Conservation (phyloP, 2,797 vertebrate genomes). For the Fundulus diaphanus region DNA sequence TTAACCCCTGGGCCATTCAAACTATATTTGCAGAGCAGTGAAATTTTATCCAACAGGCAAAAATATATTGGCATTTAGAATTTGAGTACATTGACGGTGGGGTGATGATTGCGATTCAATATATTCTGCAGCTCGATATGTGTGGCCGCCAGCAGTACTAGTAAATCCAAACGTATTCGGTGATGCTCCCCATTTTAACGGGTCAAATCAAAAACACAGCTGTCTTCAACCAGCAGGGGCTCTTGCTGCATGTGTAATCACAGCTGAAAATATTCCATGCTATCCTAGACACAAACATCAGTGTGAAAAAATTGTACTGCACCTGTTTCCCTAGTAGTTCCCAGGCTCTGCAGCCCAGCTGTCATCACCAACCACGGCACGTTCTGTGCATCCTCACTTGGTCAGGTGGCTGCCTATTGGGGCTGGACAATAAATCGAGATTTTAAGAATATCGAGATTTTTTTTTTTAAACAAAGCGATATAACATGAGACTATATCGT, state of each 20-base stretch:
- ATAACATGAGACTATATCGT: too few species aligned
- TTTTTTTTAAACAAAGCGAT: too few species aligned
- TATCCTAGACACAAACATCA: too few species aligned
- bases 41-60: not conserved
- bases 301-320: too few species aligned
- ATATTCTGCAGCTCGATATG: not conserved
- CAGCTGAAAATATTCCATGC: too few species aligned
- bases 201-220: too few species aligned
- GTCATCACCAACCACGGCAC: not conserved
- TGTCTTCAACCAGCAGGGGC: too few species aligned
- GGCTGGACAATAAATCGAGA: too few species aligned
- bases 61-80: not conserved
- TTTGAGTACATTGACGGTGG: not conserved
- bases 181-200: too few species aligned
- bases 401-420: not conserved
- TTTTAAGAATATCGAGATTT: too few species aligned
- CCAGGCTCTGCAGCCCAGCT: not conserved
- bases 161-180: not conserved
- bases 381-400: not conserved
- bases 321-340: not conserved
- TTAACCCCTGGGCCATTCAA: not conserved
- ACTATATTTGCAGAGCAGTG: not conserved
- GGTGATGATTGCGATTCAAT: not conserved
- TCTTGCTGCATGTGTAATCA: too few species aligned
- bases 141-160: not conserved